Evolutionary conservation across 2,113 vertebrate genomes (phyloP), one percentile per base, ranked within the genome.

Genomic region (Hymenochirus boettgeri): DNA sequence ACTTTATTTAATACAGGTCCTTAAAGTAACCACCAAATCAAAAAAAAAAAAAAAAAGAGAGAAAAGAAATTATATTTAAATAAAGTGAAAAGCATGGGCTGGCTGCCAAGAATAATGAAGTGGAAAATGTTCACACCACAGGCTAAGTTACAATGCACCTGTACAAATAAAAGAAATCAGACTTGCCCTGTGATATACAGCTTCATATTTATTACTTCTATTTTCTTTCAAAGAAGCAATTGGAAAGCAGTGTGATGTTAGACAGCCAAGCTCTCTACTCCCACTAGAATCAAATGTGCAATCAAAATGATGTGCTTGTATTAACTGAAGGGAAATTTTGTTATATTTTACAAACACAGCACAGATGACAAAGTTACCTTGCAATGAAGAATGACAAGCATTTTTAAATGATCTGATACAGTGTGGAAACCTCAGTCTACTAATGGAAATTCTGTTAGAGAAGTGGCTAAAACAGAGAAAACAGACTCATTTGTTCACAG

Each of bases 41-140:
- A 77, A 74, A 77, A 81, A n/a, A 77, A 74, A 74, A 65, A 72
- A 71, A 79, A 79, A 75, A 75, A 81, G 82, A 83, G 77, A 80
- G 77, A 23, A 78, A 70, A 70, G 29, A 69, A 56, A 61, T 15
- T 11, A 71, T 0, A 0, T 61, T 70, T 75, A 22, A 73, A 81
- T 76, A 65, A 66, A 61, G 35, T 60, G 60, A 80, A 71, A 74
- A 42, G 71, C 72, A 31, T 76, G 83, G 79, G 81, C 72, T 72
- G 65, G 70, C 48, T 70, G 79, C 80, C 74, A 79, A 83, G 71
- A 81, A 80, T 88, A 90, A 91, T 87, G 85, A 85, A 80, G 83
- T 87, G 85, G 89, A 91, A 92, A 86, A 85, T 82, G 87, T 88
- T 86, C 83, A 79, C 80, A 69, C 65, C 75, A 76, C 74, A 26